Conservation (phyloP, 2,113 vertebrate species). For the Epinephelus cyanopodus region DNA sequence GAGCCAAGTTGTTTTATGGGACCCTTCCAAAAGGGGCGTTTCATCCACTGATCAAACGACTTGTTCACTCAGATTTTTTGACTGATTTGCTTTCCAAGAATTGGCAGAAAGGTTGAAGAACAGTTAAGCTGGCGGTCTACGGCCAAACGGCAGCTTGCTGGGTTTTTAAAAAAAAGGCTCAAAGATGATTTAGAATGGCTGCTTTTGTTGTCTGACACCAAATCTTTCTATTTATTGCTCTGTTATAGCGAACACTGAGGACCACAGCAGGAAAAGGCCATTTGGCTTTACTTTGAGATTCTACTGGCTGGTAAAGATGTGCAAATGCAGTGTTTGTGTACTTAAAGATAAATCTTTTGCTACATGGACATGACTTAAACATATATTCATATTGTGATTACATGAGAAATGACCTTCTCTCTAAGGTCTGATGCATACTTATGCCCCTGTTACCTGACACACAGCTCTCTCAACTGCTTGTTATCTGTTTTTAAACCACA, state of each 20-base stretch:
- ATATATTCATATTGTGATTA: background rate
- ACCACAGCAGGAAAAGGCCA: background rate
- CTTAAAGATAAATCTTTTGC: background rate
- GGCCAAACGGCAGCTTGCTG: background rate
- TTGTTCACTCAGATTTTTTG: background rate
- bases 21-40: background rate
- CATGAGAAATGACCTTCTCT: background rate
- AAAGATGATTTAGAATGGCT: slow-evolving; percentile 15
- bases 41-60: slow-evolving; percentile 12
- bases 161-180: background rate
- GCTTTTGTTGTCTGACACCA: background rate
- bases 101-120: background rate
- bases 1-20: slow-evolving; percentile 3
- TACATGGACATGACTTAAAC: background rate
- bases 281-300: background rate
- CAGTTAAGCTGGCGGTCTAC: background rate
- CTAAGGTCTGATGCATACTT: background rate
- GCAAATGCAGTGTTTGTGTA: background rate
- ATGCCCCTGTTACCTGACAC: background rate
- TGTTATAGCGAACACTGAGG: slow-evolving; percentile 11
- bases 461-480: background rate
- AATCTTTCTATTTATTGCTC: slow-evolving; percentile 1
- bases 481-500: background rate
- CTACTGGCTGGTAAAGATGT: background rate
- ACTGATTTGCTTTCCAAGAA: background rate